Percentiles rank a stretch among this genome's conserved stretches.
phyloP scores from a whole-genome alignment of 1,140 invertebrate species.

The Amphibalanus amphitrite region DNA sequence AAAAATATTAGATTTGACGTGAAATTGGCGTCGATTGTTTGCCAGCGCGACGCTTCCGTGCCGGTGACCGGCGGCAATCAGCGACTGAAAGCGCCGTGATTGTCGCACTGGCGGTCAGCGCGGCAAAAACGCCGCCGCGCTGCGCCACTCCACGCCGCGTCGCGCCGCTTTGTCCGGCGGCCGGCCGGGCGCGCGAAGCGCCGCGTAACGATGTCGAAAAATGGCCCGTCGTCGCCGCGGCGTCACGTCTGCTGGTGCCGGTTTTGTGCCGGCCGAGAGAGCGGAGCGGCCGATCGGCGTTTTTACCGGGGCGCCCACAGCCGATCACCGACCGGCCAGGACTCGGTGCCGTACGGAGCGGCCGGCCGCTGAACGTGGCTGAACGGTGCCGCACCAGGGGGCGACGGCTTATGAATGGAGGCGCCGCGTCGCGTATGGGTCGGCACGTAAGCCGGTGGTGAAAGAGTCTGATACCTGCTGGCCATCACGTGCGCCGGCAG shows the following conservation, averaged over 20 bases:
- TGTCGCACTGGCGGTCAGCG: background rate
- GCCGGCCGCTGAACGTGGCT: too few relatives aligned
- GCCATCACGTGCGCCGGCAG: too few relatives aligned
- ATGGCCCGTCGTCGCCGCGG: background rate
- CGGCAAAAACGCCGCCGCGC: conserved; percentile 1
- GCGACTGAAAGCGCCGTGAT: background rate
- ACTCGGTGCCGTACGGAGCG: too few relatives aligned
- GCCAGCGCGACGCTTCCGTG: background rate
- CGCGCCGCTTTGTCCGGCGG: background rate
- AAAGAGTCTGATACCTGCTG: background rate
- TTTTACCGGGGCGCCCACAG: background rate
- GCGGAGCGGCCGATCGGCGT: background rate
- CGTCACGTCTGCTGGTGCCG: background rate
- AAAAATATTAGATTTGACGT: conserved; percentile 2
- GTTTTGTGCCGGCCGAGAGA: background rate
- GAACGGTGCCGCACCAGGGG: too few relatives aligned
- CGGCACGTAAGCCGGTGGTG: background rate
- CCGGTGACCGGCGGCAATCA: background rate
- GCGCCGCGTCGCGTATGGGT: too few relatives aligned
- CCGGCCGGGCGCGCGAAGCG: background rate
- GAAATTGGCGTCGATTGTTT: background rate
- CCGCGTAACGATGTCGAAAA: background rate
- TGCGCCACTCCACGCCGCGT: background rate
- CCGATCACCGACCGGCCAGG: background rate
- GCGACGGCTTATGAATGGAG: background rate